Percentiles rank a stretch among this genome's conserved stretches.
These are phyloP conservation scores for Amphiprion clarkii DNA, from an alignment of 2,797 vertebrate genomes.

Conservation along the genomic window DNA sequence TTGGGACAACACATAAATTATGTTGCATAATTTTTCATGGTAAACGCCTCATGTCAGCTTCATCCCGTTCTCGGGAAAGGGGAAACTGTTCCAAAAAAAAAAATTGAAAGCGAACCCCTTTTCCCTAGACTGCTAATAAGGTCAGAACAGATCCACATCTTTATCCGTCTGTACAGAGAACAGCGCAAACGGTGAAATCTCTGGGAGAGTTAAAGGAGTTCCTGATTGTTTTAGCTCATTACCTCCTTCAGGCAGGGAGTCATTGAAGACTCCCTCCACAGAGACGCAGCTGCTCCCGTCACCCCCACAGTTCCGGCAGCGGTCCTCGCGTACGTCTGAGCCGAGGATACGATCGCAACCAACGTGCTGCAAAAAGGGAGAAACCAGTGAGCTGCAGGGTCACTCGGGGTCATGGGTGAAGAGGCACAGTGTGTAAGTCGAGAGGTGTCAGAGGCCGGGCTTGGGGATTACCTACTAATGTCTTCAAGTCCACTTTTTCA, in stretches of 20 bases:
- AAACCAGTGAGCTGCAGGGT: conserved; percentile 55
- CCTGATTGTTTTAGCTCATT: conserved; percentile 35
- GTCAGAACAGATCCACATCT: conserved; percentile 21
- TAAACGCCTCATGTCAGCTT: conserved; percentile 47
- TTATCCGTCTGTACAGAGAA: conserved; percentile 11
- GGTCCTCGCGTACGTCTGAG: conserved; percentile 94
- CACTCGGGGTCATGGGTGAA: conserved; percentile 53
- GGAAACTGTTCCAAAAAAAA: conserved; percentile 13
- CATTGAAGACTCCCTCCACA: conserved; percentile 93
- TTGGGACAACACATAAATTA: conserved; percentile 59
- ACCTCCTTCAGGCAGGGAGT: conserved; percentile 93
- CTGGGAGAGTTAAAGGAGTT: not conserved
- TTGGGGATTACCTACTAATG: conserved; percentile 73
- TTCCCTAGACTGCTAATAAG: conserved; percentile 1
- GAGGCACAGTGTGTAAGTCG: conserved; percentile 61
- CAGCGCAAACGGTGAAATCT: not conserved
- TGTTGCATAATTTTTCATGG: conserved; percentile 41
- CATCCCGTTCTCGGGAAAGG: conserved; percentile 39
- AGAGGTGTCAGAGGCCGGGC: conserved; percentile 70
- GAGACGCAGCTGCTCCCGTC: conserved; percentile 94
- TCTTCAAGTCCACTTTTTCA: conserved; percentile 75
- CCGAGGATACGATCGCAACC: conserved; percentile 96
- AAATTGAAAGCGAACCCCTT: conserved; percentile 29
- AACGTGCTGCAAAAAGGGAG: conserved; percentile 88
- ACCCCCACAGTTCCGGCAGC: conserved; percentile 93